These are phyloP conservation scores for Dinocampus coccinellae DNA, from an alignment of 2,888 invertebrate genomes.

Conservation along the genomic window DNA sequence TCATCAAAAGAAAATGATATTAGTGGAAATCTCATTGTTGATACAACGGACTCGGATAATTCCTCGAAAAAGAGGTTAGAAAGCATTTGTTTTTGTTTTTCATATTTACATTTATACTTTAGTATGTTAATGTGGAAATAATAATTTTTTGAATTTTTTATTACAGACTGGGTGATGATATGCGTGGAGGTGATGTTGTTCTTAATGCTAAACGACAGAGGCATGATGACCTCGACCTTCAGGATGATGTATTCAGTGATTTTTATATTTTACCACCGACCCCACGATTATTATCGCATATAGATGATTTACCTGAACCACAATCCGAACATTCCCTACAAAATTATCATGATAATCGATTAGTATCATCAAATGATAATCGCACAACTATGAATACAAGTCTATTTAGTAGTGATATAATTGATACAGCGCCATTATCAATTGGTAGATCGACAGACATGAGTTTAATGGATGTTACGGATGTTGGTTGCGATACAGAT, in stretches of 20 bases:
- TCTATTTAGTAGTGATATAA: conserved; percentile 41
- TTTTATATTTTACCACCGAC: conserved; percentile 79
- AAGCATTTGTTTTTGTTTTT: background rate
- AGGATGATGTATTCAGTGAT: conserved; percentile 79
- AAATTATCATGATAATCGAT: conserved; percentile 52
- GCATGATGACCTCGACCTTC: conserved; percentile 76
- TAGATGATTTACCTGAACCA: conserved; percentile 71
- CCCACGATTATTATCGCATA: conserved; percentile 77
- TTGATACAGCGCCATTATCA: conserved; percentile 33
- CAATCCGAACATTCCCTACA: conserved; percentile 40
- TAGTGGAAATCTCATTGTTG: conserved; percentile 54
- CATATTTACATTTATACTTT: background rate
- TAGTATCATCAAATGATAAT: conserved; percentile 26
- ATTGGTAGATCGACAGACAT: conserved; percentile 44
- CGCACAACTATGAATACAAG: conserved; percentile 19
- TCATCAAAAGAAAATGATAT: conserved; percentile 62
- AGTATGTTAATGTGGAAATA: background rate
- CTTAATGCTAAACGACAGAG: conserved; percentile 60
- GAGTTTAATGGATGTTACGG: conserved; percentile 54
- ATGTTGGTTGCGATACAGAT: conserved; percentile 58
- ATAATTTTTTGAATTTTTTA: conserved; percentile 2
- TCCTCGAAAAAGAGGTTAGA: conserved; percentile 61
- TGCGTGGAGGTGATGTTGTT: conserved; percentile 54
- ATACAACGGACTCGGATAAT: conserved; percentile 52
- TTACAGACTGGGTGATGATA: conserved; percentile 58